Evolutionary conservation across 2,797 vertebrate species (phyloP), one percentile per base, ranked within the genome.

Genomic region (Morus bassanus): DNA sequence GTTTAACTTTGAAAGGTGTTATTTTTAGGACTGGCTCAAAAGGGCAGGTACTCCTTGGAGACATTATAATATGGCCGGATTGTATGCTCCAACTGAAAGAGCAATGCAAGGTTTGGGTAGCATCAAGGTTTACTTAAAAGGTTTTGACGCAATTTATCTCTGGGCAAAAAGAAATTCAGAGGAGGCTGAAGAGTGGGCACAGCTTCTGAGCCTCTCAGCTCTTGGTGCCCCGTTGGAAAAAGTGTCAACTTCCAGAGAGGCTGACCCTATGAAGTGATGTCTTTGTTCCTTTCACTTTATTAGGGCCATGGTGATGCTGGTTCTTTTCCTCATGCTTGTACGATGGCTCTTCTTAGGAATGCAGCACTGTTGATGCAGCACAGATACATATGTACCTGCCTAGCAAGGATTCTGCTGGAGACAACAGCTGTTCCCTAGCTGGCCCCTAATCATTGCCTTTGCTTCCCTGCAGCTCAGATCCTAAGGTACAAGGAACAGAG

Each of bases 41-140:
- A 94, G 86, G 95, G 91, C 95, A 96, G 39, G 48, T 73, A 46
- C 19, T 89, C 87, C 93, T 93, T 86, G 60, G 45, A 93, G 96
- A 64, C 39, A 57, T 89, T 61, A 22, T 87, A 37, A 45, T 64
- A 35, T 45, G 39, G 41, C 64, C 82, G 33, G 63, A 59, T 90
- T 65, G 41, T 70, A 27, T 79, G 56, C 60, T 93, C 28, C 35
- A 31, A 2, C 65, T 72, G 77, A 70, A 82, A 72, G 77, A 86
- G 69, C 82, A 37, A 2, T 18, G 23, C 43, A 61, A 31, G 53
- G 21, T 16, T 11, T 39, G 3, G 13, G 45, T 81, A 91, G 57
- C 35, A 13, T 68, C n/a, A 25, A 30, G 31, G 48, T 81, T 91
- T 86, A 30, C 37, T 14, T 84, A 45, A 48, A 88, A 92, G n/a